phyloP scores from a whole-genome alignment of 2,113 vertebrate genomes.

The Cavia porcellus region DNA sequence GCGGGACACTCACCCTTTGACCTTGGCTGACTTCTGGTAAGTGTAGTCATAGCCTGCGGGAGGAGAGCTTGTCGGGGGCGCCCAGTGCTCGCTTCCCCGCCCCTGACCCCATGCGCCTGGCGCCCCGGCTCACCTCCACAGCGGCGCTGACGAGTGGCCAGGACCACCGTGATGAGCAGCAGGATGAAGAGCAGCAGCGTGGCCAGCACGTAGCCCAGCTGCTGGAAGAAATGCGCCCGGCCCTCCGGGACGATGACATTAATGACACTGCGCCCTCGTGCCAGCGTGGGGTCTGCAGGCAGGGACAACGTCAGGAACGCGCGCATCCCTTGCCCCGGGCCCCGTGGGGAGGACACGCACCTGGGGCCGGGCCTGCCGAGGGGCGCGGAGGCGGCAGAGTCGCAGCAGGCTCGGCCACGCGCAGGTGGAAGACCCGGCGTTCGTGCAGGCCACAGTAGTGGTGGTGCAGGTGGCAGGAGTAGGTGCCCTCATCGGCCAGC shows the following conservation, averaged over 20 bases:
- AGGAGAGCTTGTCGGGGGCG: neutral
- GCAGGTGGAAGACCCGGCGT: conserved; percentile 93
- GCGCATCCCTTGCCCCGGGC: neutral
- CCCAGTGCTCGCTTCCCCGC: neutral
- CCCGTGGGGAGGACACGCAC: neutral
- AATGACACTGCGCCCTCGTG: conserved; percentile 91
- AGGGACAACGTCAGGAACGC: neutral
- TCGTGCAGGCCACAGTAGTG: conserved; percentile 98
- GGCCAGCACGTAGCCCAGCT: conserved; percentile 95
- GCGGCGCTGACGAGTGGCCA: conserved; percentile 91
- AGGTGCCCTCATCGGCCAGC: conserved; percentile 92
- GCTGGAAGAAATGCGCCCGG: conserved; percentile 93
- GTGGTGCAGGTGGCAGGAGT: conserved; percentile 97
- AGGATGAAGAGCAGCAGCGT: conserved; percentile 93
- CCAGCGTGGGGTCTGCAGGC: conserved; percentile 87
- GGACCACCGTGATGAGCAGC: conserved; percentile 89
- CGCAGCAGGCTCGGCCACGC: conserved; percentile 84
- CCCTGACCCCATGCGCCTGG: neutral
- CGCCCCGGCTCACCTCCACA: conserved; percentile 87
- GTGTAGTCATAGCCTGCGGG: conserved; percentile 69
- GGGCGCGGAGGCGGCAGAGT: conserved; percentile 37
- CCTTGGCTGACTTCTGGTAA: neutral
- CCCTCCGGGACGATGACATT: conserved; percentile 95
- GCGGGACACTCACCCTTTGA: conserved; percentile 73
- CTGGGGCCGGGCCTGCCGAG: conserved; percentile 78